phyloP scores from a whole-genome alignment of 2,888 invertebrate genomes.

The Quadroppia sp. region DNA sequence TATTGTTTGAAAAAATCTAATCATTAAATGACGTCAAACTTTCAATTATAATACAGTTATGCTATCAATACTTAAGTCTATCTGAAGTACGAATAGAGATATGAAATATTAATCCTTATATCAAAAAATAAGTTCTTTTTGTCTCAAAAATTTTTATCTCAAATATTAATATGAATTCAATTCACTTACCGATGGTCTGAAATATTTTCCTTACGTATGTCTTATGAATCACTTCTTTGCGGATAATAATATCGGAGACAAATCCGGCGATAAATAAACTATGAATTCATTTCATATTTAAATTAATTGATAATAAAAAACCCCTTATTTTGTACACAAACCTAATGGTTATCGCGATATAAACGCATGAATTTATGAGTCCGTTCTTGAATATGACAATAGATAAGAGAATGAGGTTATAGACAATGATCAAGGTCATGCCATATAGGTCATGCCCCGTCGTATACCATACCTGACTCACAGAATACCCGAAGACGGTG shows the following conservation, averaged over 20 bases:
- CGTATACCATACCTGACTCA: not conserved
- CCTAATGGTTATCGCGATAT: conserved; percentile 8
- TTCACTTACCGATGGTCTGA: not conserved
- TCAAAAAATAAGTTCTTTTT: too few relatives aligned
- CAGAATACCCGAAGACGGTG: conserved; percentile 46
- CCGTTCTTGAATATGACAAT: conserved; percentile 29
- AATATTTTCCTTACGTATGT: conserved; percentile 34
- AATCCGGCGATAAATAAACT: conserved; percentile 35
- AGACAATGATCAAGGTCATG: not conserved
- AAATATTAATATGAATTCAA: not conserved
- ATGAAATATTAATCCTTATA: too few relatives aligned
- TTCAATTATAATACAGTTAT: too few relatives aligned
- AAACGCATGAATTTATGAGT: not conserved
- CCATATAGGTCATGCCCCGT: not conserved
- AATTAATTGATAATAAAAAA: not conserved
- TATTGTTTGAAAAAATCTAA: not conserved
- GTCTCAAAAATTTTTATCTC: too few relatives aligned
- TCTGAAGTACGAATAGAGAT: too few relatives aligned
- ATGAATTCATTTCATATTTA: not conserved
- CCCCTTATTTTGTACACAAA: not conserved
- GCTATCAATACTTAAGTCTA: too few relatives aligned
- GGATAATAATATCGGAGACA: conserved; percentile 14
- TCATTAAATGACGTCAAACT: too few relatives aligned
- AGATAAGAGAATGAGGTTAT: not conserved
- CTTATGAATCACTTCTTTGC: conserved; percentile 1